Percentiles rank a stretch among this genome's conserved stretches.
phyloP scores from a whole-genome alignment of 2,797 vertebrate genomes.

The Synaphobranchus kaupii region DNA sequence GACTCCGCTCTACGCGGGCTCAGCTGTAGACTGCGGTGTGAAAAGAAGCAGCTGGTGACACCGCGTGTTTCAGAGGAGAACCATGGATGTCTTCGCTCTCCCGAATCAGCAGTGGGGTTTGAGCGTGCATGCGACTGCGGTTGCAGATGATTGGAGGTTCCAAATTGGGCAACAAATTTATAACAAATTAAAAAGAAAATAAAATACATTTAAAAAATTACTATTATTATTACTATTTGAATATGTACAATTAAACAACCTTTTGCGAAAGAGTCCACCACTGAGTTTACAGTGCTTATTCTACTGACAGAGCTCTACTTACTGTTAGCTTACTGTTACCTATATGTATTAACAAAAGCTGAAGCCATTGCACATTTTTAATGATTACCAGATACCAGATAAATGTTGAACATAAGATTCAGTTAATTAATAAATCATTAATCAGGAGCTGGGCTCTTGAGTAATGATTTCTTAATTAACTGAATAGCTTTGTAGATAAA shows the following conservation, averaged over 20 bases:
- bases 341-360: background rate
- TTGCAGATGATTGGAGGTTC: background rate
- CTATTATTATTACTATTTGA: background rate
- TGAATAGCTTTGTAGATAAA: background rate
- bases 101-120: too few relatives aligned
- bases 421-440: background rate
- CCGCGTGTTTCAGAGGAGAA: background rate
- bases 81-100: too few relatives aligned
- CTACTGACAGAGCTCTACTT: too few relatives aligned
- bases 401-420: background rate
- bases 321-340: too few relatives aligned
- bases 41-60: background rate
- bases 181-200: background rate
- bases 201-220: background rate
- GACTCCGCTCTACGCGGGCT: background rate
- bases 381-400: slow-evolving; percentile 1
- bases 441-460: background rate
- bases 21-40: background rate
- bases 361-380: background rate
- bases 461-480: background rate
- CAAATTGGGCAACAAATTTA: background rate
- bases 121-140: background rate
- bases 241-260: background rate
- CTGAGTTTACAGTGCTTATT: too few relatives aligned
- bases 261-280: too few relatives aligned